Base-by-base conservation (phyloP, 2,113 vertebrate species). In the Eleginops maclovinus region DNA sequence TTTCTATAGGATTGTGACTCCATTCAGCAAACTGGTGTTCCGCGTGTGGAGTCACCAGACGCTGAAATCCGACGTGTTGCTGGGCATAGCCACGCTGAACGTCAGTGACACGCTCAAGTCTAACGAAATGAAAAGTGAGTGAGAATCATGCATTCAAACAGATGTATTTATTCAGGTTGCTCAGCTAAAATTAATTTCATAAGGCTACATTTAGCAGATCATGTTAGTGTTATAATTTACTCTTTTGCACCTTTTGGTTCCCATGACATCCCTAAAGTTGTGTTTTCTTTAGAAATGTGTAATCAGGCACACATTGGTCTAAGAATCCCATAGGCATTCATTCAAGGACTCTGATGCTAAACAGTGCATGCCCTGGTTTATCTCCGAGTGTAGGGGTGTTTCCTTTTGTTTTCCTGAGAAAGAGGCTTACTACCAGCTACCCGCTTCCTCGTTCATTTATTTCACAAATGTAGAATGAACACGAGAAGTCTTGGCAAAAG, bases 41-140 rank as follows among this genome's bases (percentile, higher is more conserved):
- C 95, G 96, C 10, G 98, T 99, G 24, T 99, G 98, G 98, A 99
- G 97, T 94, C 97, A 99, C 92, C 98, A 99, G 84, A 98, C 98
- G 0, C 90, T 99, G 64, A 99, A 99, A 91, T 96, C 98, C 2
- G 98, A 99, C 70, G 94, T 97, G 77, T 87, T 99, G 70, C 93
- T 99, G 53, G 98, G 98, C 83, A 95, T 95, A 75, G 97, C 98
- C 84, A 93, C 92, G 26, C 92, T 99, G 91, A 96, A 99, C 87
- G 91, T 99, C 90, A 96, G 96, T 10, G 97, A 98, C 85, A 98
- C 95, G 0, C 94, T 99, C 77, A 97, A 96, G 91, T 95, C 97
- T 46, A 99, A 99, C 75, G 94, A 97, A 83, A 96, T 99, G 97
- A 99, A 97, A 94, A 85, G 98, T 99, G 92, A 96, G 98, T 96